Evolutionary conservation across 2,797 vertebrate genomes (phyloP).

Genomic region (Sciurus vulgaris): DNA sequence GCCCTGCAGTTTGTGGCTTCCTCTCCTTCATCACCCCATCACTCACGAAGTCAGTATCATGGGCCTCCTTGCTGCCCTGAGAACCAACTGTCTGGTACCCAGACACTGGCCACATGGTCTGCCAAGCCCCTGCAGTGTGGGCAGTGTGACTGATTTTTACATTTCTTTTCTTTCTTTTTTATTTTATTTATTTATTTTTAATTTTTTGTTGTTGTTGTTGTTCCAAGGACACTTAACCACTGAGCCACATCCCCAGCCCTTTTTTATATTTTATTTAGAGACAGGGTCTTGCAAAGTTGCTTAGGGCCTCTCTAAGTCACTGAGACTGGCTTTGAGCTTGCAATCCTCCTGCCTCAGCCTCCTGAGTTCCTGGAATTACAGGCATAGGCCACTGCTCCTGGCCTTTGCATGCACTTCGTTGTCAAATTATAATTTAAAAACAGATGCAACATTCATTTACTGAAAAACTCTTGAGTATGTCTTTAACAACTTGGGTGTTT

Average conservation of each 20-base stretch:
- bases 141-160: background rate
- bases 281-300: too few species aligned
- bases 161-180: too few species aligned
- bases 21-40: background rate
- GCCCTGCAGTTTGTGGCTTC: background rate
- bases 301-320: too few species aligned
- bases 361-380: too few species aligned
- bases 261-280: too few species aligned
- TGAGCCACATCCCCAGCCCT: too few species aligned
- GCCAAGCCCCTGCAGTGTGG: background rate
- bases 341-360: too few species aligned
- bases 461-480: background rate
- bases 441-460: background rate
- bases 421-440: background rate
- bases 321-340: too few species aligned
- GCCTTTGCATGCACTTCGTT: background rate
- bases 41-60: background rate
- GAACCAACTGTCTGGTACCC: background rate
- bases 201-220: too few species aligned
- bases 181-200: too few species aligned
- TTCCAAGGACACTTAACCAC: too few species aligned
- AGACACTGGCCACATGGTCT: background rate
- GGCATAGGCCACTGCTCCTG: too few species aligned
- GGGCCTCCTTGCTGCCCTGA: background rate
- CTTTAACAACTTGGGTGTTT: background rate